Base-by-base conservation (phyloP, 37 sponge, comb jelly and placozoan species). In the Chondrilla cf. caribensis region DNA sequence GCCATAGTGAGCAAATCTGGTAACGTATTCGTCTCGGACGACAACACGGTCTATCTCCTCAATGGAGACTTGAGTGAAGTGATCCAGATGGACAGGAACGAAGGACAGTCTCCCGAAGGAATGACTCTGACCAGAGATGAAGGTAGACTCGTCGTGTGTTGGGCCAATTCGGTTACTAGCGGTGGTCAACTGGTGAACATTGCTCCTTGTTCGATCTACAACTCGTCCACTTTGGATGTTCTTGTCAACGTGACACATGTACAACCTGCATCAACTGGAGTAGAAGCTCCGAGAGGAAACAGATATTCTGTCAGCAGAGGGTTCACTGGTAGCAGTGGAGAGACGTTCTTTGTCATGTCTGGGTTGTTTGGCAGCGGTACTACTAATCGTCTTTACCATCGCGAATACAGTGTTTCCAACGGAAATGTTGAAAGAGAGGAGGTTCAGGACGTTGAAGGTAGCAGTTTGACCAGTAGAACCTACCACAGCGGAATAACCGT, bases 11-110 rank as follows among this genome's bases (percentile, higher is more conserved):
- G 43, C 21, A 0, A 19, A 25, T 73, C 76, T 37, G 76, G 76
- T 19, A 25, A 42, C 2, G 76, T 73, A 43, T 40, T 73, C 76
- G 42, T 73, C 44, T 37, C 44, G 40, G 76, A 73, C 44, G 42
- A 73, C 31, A 39, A 73, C 44, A 43, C 76, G 24, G 76, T 73
- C 76, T 73, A 73, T 43, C 41, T 73, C 24, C 44, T 73, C 24
- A n/a, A 31, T 15, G 76, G 44, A 73, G 76, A 73, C 24, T 37
- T 73, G 44, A 43, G 25, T 39, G 44, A 39, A n/a, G 44, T 73
- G 43, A 73, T 25, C 1, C 38, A 21, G 42, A 43, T 8, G n/a
- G 44, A 22, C 44, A n/a, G 44, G 39, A 73, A 37, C 40, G 44
- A 31, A 39, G 44, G 43, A 24, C 41, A 39, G 76, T 36, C 76